Evolutionary conservation across 2,888 invertebrate genomes (phyloP).

Genomic region (Spodoptera picta): DNA sequence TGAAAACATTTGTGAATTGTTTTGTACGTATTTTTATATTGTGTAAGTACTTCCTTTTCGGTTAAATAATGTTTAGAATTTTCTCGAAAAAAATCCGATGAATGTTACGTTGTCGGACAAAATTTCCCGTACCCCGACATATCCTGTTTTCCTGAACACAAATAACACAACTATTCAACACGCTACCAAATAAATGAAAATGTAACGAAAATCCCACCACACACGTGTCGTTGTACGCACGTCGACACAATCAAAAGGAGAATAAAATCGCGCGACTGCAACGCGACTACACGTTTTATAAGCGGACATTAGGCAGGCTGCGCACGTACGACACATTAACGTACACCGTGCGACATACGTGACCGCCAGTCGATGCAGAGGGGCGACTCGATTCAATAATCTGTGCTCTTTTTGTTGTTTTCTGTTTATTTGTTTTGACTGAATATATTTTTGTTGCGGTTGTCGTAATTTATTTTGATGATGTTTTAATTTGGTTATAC

Average conservation of each 20-base stretch:
- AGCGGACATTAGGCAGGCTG: conserved; percentile 73
- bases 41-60: not conserved
- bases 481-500: conserved; percentile 34
- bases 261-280: conserved; percentile 75
- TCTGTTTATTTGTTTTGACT: conserved; percentile 57
- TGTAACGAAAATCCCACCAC: conserved; percentile 59
- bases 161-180: conserved; percentile 37
- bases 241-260: conserved; percentile 82
- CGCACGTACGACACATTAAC: conserved; percentile 83
- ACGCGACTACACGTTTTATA: conserved; percentile 71
- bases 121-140: conserved; percentile 21
- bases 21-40: too few species aligned
- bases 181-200: conserved; percentile 50
- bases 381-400: conserved; percentile 74
- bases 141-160: conserved; percentile 22
- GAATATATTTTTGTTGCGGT: conserved; percentile 42
- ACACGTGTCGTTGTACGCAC: conserved; percentile 66
- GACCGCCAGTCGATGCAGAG: conserved; percentile 64
- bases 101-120: not conserved
- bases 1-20: too few species aligned
- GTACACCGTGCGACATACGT: conserved; percentile 80
- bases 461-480: conserved; percentile 29
- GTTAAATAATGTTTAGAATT: not conserved
- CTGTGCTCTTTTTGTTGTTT: conserved; percentile 65
- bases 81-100: too few species aligned